These are phyloP conservation scores for Laticauda laticaudata DNA, from an alignment of 2,113 vertebrate species.

Conservation along the genomic window DNA sequence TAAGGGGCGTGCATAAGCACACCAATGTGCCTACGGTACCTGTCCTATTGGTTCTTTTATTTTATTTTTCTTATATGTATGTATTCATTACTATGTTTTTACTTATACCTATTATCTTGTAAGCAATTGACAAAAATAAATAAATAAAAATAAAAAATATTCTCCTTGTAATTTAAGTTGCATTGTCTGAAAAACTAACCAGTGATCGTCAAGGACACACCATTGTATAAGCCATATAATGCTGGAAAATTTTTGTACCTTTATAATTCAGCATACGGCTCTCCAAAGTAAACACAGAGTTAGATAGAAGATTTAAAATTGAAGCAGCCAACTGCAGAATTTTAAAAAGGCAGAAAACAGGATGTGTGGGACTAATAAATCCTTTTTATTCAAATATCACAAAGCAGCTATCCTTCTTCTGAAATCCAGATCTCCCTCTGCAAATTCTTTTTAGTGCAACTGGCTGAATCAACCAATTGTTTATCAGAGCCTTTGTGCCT, in stretches of 20 bases:
- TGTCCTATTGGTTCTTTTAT: too few species aligned
- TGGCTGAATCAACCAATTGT: neutral
- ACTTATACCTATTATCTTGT: too few species aligned
- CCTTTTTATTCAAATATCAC: neutral
- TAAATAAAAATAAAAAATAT: neutral
- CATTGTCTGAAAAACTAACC: neutral
- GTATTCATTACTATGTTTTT: too few species aligned
- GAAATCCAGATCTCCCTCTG: neutral
- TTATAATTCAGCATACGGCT: neutral
- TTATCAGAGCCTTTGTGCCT: neutral
- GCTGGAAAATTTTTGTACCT: neutral
- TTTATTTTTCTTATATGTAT: too few species aligned
- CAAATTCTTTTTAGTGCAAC: neutral
- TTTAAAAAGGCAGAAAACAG: neutral
- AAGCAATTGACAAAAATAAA: too few species aligned
- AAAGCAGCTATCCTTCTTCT: neutral
- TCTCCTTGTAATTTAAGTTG: neutral
- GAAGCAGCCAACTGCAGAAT: neutral
- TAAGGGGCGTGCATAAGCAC: too few species aligned
- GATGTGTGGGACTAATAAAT: neutral
- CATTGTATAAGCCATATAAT: neutral
- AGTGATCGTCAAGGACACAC: neutral
- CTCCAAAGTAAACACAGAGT: neutral
- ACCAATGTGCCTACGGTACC: too few species aligned
- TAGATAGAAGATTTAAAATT: neutral